Evolutionary conservation across 2,888 invertebrate genomes (phyloP).

Genomic region (Plutella xylostella): DNA sequence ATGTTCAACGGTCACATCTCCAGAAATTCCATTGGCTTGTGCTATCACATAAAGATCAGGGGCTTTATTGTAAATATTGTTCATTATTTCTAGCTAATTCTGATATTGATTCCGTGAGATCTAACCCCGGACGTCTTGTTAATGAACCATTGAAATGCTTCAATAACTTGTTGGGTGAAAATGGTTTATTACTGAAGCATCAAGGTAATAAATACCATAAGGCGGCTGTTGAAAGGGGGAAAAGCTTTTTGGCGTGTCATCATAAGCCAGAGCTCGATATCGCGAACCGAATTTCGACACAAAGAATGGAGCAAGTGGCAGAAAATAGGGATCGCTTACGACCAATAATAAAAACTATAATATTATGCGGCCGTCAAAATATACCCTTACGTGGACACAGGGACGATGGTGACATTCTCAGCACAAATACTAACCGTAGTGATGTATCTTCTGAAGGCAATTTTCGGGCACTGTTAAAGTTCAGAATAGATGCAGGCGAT

Average conservation of each 20-base stretch:
- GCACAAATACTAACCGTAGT: conserved; percentile 13
- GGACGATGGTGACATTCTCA: conserved; percentile 14
- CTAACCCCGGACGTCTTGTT: not conserved
- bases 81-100: not conserved
- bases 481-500: conserved; percentile 15
- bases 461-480: conserved; percentile 15
- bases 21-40: conserved; percentile 1
- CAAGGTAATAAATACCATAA: no score
- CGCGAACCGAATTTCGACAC: conserved; percentile 11
- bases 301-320: conserved; percentile 8
- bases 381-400: conserved; percentile 15
- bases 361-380: conserved; percentile 15
- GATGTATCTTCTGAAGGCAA: conserved; percentile 14
- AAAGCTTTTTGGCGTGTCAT: conserved; percentile 11
- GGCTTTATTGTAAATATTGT: conserved; percentile 15
- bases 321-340: not conserved
- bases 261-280: conserved; percentile 13
- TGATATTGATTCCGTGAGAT: conserved; percentile 3
- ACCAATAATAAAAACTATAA: conserved; percentile 14
- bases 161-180: conserved; percentile 9
- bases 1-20: not conserved
- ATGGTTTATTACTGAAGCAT: conserved; percentile 10
- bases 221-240: conserved; percentile 12
- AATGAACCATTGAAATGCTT: conserved; percentile 12
- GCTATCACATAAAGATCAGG: not conserved